These are phyloP conservation scores for Aldabrachelys gigantea DNA, from an alignment of 2,113 vertebrate genomes.

Conservation along the genomic window DNA sequence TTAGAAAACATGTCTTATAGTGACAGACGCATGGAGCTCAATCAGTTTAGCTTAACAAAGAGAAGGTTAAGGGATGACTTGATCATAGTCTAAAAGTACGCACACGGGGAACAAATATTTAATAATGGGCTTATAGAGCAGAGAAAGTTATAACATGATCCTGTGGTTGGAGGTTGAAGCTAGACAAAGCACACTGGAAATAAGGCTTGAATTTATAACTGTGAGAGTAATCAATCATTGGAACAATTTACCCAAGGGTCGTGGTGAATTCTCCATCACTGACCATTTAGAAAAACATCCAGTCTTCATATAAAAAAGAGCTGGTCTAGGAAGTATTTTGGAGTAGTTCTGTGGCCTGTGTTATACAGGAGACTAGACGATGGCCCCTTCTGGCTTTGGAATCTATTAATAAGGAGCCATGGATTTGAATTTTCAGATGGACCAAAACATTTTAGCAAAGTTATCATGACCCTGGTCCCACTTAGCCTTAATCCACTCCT, in stretches of 20 bases:
- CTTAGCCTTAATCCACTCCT: background rate
- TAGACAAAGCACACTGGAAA: background rate
- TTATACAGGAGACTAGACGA: background rate
- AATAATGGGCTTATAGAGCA: background rate
- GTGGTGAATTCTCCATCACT: background rate
- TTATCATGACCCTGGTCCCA: background rate
- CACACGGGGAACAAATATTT: background rate
- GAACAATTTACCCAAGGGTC: background rate
- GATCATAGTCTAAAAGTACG: background rate
- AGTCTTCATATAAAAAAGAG: background rate
- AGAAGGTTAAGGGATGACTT: background rate
- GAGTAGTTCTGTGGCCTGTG: background rate
- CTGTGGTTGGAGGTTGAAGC: background rate
- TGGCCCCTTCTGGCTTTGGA: background rate
- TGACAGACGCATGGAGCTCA: too few species aligned
- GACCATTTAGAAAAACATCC: background rate
- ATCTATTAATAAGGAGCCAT: background rate
- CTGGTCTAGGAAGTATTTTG: background rate
- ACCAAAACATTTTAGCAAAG: background rate
- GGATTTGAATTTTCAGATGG: background rate
- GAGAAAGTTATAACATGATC: background rate
- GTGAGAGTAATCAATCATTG: background rate
- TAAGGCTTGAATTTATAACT: background rate
- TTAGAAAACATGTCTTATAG: too few species aligned
- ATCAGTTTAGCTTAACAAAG: background rate